Conservation (phyloP, 2,113 vertebrate species). For the Hydropotes inermis region DNA sequence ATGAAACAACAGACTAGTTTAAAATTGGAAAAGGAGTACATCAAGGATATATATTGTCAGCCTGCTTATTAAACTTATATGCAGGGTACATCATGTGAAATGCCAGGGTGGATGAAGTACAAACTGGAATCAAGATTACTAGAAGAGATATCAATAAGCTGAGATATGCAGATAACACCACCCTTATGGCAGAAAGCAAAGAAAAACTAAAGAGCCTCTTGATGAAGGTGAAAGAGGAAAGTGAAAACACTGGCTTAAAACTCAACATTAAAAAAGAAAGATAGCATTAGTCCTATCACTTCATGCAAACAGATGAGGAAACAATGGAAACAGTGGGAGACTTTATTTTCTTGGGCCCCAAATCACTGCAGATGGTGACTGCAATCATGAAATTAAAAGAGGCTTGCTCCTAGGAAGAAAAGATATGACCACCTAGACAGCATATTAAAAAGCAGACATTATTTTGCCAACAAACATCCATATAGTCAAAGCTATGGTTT, state of each 20-base stretch:
- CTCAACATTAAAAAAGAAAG: not conserved
- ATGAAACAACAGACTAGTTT: not conserved
- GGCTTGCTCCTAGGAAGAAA: not conserved
- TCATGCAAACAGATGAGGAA: not conserved
- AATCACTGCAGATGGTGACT: not conserved
- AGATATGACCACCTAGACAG: not conserved
- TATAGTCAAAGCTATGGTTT: not conserved
- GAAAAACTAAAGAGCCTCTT: not conserved
- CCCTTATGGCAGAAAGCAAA: not conserved
- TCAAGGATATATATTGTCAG: not conserved
- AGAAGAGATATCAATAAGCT: not conserved
- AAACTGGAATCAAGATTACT: not conserved
- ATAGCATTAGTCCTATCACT: not conserved
- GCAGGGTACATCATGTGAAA: not conserved
- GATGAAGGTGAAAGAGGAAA: not conserved
- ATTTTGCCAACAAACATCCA: not conserved
- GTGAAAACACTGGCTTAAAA: not conserved
- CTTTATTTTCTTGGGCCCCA: not conserved
- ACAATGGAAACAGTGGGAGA: not conserved
- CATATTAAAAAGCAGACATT: not conserved
- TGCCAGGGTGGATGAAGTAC: not conserved
- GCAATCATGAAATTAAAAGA: not conserved
- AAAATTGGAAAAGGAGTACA: not conserved
- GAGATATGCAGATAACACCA: not conserved
- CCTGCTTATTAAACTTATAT: not conserved